phyloP scores from a whole-genome alignment of 2,797 vertebrate genomes.

The Psittacula derbiana region DNA sequence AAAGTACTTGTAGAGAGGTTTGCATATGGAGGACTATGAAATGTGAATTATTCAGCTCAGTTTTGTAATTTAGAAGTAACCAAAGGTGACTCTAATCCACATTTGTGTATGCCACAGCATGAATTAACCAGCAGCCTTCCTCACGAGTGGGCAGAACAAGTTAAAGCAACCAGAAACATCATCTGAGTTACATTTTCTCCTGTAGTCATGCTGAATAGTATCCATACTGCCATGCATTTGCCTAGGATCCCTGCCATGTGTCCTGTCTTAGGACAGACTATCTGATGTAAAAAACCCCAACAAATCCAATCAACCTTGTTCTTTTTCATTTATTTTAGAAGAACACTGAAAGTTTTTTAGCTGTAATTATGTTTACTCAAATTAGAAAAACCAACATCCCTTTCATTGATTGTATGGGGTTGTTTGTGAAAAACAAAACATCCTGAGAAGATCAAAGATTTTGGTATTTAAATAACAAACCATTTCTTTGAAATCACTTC shows the following conservation, averaged over 20 bases:
- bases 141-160: background rate
- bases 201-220: background rate
- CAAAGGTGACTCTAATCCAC: background rate
- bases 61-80: background rate
- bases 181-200: background rate
- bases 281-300: background rate
- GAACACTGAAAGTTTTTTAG: background rate
- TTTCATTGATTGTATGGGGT: background rate
- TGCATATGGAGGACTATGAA: background rate
- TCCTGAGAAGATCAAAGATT: background rate
- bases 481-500: background rate
- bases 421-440: background rate
- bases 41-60: background rate
- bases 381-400: background rate
- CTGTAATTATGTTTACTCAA: background rate
- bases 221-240: background rate
- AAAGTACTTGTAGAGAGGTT: background rate
- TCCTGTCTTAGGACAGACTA: background rate
- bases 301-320: background rate
- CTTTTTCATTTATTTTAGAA: background rate
- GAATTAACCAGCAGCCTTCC: background rate
- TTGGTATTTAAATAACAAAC: background rate
- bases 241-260: background rate
- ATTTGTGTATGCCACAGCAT: background rate
- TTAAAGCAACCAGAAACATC: background rate